Evolutionary conservation across 1,140 invertebrate species (phyloP).

Genomic region (Drosophila nebulosa): DNA sequence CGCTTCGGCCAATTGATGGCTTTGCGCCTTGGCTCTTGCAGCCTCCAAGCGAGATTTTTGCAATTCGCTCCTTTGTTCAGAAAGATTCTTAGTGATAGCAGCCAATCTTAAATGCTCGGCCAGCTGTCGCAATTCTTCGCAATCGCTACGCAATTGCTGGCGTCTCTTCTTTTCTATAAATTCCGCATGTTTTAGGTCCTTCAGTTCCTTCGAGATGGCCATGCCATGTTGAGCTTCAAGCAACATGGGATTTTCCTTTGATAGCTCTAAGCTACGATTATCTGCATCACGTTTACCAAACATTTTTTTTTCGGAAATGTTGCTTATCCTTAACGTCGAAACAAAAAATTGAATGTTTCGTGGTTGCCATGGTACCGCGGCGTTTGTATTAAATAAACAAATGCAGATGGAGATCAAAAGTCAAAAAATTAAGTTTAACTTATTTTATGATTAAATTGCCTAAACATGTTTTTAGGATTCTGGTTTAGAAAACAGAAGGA

Average conservation of each 20-base stretch:
- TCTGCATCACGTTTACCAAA: conserved; percentile 5
- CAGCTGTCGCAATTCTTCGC: conserved; percentile 41
- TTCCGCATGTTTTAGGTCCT: conserved; percentile 37
- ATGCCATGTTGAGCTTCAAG: background rate
- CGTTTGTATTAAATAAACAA: background rate
- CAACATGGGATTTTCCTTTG: conserved; percentile 21
- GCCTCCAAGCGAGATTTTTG: conserved; percentile 8
- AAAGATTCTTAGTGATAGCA: conserved; percentile 52
- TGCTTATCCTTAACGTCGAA: background rate
- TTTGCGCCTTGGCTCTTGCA: conserved; percentile 2
- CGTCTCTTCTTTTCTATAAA: conserved; percentile 48
- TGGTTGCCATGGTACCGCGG: background rate
- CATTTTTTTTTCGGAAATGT: background rate
- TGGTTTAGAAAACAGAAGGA: background rate
- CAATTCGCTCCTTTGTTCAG: conserved; percentile 21
- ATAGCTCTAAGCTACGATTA: conserved; percentile 7
- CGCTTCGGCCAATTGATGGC: conserved; percentile 21
- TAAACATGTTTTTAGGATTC: no score
- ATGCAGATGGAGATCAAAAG: background rate
- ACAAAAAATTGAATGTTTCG: background rate
- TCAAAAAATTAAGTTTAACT: no score
- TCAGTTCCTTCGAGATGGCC: conserved; percentile 44
- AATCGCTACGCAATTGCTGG: conserved; percentile 56
- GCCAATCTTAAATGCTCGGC: conserved; percentile 56
- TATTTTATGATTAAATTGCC: no score